Percentiles rank a stretch among this genome's conserved stretches.
These are phyloP conservation scores for Pelosia muscerda DNA, from an alignment of 2,888 invertebrate species.

Conservation along the genomic window DNA sequence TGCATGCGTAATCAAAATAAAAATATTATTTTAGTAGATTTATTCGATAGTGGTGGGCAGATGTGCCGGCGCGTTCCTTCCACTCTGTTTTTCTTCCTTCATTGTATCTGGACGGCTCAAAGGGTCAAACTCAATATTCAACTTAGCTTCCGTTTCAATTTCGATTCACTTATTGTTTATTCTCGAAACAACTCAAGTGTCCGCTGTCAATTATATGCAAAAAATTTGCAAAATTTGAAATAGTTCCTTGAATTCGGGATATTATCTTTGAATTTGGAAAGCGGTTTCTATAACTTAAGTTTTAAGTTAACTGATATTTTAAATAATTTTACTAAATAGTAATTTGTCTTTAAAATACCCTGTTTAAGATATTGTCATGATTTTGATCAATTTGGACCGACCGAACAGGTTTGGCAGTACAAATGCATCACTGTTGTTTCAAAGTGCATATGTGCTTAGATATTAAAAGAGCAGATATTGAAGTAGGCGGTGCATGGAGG, in stretches of 20 bases:
- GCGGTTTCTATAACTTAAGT: conserved; percentile 3
- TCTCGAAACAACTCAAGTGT: conserved; percentile 74
- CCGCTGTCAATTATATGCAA: conserved; percentile 64
- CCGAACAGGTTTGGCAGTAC: neutral
- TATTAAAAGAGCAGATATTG: no score
- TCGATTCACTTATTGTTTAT: conserved; percentile 71
- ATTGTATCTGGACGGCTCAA: conserved; percentile 78
- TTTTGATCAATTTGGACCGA: neutral
- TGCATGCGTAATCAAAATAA: conserved; percentile 84
- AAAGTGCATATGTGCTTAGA: neutral
- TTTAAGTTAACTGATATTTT: neutral
- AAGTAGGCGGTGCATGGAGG: no score
- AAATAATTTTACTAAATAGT: no score
- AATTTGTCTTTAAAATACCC: neutral
- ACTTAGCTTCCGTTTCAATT: conserved; percentile 78
- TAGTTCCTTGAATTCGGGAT: conserved; percentile 25
- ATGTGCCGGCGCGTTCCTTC: conserved; percentile 73
- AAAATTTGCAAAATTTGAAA: conserved; percentile 43
- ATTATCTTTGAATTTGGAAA: conserved; percentile 46
- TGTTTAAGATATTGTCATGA: neutral
- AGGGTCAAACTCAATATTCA: conserved; percentile 76
- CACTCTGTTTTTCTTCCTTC: conserved; percentile 82
- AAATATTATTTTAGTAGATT: conserved; percentile 86
- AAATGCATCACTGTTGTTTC: neutral
- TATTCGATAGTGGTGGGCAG: conserved; percentile 84